phyloP scores from a whole-genome alignment of 2,888 invertebrate genomes.

The Ormyrus thymus region DNA sequence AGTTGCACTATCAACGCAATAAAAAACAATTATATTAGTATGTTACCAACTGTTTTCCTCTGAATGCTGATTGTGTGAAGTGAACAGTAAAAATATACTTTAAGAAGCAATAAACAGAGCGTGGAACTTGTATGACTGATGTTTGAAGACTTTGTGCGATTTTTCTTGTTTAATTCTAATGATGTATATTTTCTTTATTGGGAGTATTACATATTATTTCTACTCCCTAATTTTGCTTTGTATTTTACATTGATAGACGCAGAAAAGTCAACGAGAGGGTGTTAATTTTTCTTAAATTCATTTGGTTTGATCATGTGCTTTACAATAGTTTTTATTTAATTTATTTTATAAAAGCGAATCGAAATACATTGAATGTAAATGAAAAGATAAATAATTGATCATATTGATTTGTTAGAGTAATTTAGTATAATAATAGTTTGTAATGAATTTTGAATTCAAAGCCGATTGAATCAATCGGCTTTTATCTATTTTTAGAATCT shows the following conservation, averaged over 20 bases:
- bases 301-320: too few relatives aligned
- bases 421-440: conserved; percentile 5
- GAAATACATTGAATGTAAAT: conserved; percentile 25
- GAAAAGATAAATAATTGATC: conserved; percentile 26
- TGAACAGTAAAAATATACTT: conserved; percentile 37
- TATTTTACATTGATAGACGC: too few relatives aligned
- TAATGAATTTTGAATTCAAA: not conserved
- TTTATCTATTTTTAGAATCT: conserved; percentile 20
- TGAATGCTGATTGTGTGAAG: conserved; percentile 5
- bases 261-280: conserved; percentile 30
- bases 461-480: conserved; percentile 40
- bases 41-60: conserved; percentile 23
- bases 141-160: conserved; percentile 22
- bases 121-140: conserved; percentile 14
- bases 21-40: not conserved
- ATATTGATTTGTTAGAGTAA: conserved; percentile 36
- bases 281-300: not conserved
- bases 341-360: conserved; percentile 19
- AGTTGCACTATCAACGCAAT: conserved; percentile 3
- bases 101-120: conserved; percentile 43
- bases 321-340: not conserved
- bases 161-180: conserved; percentile 25
- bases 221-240: too few relatives aligned
- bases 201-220: too few relatives aligned
- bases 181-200: conserved; percentile 34